Base-by-base conservation (phyloP, 2,888 invertebrate species). In the Xanthorhoe spadicearia region DNA sequence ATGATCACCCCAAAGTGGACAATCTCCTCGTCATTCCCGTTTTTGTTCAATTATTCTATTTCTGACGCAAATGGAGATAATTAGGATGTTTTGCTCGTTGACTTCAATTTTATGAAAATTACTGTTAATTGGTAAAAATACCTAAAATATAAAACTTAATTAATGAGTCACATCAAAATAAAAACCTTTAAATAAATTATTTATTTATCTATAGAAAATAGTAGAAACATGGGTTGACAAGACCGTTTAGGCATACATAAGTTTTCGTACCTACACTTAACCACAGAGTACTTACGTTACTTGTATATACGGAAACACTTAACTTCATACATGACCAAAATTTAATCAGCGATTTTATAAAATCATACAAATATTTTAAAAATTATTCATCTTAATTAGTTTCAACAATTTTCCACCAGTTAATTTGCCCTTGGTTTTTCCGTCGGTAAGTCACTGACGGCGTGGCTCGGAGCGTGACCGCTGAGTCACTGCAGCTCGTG, bases 391-490 rank as follows among this genome's bases (percentile, higher is more conserved):
- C 17, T 19, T 48, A 28, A 5, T 13, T n/a, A 61, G 23, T 55
- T 62, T 62, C 43, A 49, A 50, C 43, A 18, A 62, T 61, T 49
- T 54, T 66, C 49, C 57, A 58, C 17, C 35, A 50, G 38, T 49
- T 49, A 17, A 23, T 57, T 50, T 67, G 68, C n/a, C 57, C 62
- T 71, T 64, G 61, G 64, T 62, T 62, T 68, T 66, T 63, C 60
- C 64, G 19, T 15, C 61, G 28, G 66, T 62, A 72, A 68, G 68
- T 68, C 66, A 68, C 66, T 63, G 10, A 58, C 63, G 19, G 51
- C 63, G 66, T 66, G 61, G 55, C 66, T 54, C 61, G 66, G 63
- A 74, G 74, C 77, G 76, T 77, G 76, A 75, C 77, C 71, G 71
- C 68, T 77, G 77, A 77, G 57, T 76, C 77, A 77, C 58, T 53